Evolutionary conservation across 2,888 invertebrate genomes (phyloP).

Genomic region (Laspeyria flexula): DNA sequence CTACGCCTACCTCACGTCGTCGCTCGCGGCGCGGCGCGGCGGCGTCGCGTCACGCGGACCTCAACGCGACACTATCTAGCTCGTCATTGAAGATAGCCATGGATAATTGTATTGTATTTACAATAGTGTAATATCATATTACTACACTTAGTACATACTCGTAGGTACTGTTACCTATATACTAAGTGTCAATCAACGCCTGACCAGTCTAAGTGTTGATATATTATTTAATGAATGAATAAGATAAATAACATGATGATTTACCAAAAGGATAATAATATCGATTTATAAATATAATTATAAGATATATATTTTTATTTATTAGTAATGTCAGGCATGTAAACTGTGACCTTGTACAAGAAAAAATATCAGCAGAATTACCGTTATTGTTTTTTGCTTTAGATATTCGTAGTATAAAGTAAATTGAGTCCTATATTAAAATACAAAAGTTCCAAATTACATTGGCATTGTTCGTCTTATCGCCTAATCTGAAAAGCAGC

Average conservation of each 20-base stretch:
- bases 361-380: constrained; percentile 74
- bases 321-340: constrained; percentile 57
- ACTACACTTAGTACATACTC: background rate
- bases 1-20: too few relatives aligned
- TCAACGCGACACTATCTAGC: background rate
- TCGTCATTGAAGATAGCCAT: background rate
- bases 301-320: constrained; percentile 11
- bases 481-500: constrained; percentile 82
- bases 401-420: constrained; percentile 28
- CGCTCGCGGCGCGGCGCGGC: too few relatives aligned
- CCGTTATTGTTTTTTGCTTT: constrained; percentile 74
- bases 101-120: background rate
- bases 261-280: too few relatives aligned
- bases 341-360: constrained; percentile 71
- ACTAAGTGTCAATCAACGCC: too few relatives aligned
- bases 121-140: background rate
- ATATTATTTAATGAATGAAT: too few relatives aligned
- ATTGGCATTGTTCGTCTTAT: constrained; percentile 62
- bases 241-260: too few relatives aligned
- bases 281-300: too few relatives aligned
- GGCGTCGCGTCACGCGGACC: background rate
- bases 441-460: constrained; percentile 57
- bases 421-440: constrained; percentile 57
- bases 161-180: too few relatives aligned
- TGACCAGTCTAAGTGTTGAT: too few relatives aligned